These are phyloP conservation scores for Leptopilina syphax DNA, from an alignment of 2,888 invertebrate genomes.

Conservation along the genomic window DNA sequence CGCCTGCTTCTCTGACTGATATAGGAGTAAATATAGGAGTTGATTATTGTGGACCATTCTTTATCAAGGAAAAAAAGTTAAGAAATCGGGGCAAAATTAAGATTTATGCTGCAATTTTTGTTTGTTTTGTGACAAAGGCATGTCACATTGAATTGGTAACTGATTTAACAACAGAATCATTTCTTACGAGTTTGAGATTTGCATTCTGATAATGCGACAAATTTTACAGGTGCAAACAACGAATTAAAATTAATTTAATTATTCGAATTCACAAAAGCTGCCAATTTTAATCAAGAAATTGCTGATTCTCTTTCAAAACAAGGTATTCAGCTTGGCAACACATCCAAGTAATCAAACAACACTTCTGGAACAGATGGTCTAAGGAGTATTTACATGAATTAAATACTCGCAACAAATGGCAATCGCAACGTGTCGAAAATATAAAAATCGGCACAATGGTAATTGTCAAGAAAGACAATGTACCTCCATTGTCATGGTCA, in stretches of 20 bases:
- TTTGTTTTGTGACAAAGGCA: conserved; percentile 57
- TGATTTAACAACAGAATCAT: conserved; percentile 20
- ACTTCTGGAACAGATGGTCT: conserved; percentile 52
- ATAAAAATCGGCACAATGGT: conserved; percentile 48
- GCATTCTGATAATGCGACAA: conserved; percentile 42
- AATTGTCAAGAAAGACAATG: conserved; percentile 49
- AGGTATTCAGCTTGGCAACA: conserved; percentile 48
- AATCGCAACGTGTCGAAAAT: not conserved
- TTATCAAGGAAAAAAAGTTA: not conserved
- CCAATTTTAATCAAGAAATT: not conserved
- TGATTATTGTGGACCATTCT: not conserved
- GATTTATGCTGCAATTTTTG: conserved; percentile 53
- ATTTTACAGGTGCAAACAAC: conserved; percentile 37
- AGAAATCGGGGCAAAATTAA: conserved; percentile 23
- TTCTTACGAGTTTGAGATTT: conserved; percentile 34
- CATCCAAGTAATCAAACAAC: conserved; percentile 48
- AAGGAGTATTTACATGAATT: conserved; percentile 50
- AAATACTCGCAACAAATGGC: conserved; percentile 54
- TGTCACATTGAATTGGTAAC: conserved; percentile 39
- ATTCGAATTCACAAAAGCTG: not conserved
- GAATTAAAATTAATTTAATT: conserved; percentile 19
- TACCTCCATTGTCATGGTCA: conserved; percentile 46
- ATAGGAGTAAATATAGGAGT: not conserved
- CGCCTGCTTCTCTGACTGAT: no score
- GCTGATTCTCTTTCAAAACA: conserved; percentile 5